Base-by-base conservation (phyloP, 2,113 vertebrate species). In the Suricata suricatta region DNA sequence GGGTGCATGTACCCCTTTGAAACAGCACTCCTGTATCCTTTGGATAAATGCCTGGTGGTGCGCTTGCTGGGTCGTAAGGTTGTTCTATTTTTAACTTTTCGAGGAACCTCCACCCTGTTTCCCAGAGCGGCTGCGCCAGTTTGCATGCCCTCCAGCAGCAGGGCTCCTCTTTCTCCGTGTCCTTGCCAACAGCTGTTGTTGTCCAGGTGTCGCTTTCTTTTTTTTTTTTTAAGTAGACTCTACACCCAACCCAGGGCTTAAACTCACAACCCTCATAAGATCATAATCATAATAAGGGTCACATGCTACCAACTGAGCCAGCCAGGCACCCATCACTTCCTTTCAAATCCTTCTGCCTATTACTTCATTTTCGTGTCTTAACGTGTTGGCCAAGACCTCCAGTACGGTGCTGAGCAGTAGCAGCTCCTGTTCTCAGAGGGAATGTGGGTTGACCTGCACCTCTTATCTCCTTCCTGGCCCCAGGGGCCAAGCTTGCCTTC, bases 291-390 rank as follows among this genome's bases (percentile, higher is more conserved):
- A 47, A 47, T 47, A 47, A 47, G 74, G 74, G 41, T 15, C 41
- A 9, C 27, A 9, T 47, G 41, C 74, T 47, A 47, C 25, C 72
- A 5, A 77, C 41, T 31, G 74, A 77, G 41, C 41, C 74, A 14
- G 2, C 14, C 74, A 77, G 74, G 41, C 25, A 29, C 72, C 72
- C 25, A 25, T 44, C 41, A 16, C 69, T 94, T 72, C 35, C 33
- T 88, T 85, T 93, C n/a, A 50, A 71, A 60, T 85, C 27, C 16
- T 83, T 86, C 63, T 71, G 57, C n/a, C 35, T 63, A 1, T 80
- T 80, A 41, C 38, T 94, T 76, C 29, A 23, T 96, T 96, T 83
- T 83, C 38, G 50, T 60, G 3, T 66, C 89, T 76, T 85, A 89
- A 47, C 72, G 47, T 35, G 29, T 54, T 74, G 72, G 71, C 64